A percentile compares a stretch with the other conserved stretches of the same genome.
phyloP scores from a whole-genome alignment of 2,797 vertebrate genomes.

The Chelidonichthys spinosus region DNA sequence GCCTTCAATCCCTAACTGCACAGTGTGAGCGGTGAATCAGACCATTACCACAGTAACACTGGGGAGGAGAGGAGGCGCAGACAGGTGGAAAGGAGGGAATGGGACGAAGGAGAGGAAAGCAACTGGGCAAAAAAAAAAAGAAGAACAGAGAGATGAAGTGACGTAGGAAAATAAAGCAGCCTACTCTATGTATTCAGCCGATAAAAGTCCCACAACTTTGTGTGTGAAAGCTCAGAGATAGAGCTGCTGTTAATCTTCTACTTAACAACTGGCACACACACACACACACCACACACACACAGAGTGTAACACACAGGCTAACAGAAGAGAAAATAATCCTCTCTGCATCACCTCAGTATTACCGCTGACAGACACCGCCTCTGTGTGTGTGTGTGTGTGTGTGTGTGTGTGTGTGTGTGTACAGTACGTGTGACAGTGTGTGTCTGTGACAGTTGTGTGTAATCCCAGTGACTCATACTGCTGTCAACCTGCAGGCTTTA shows the following conservation, averaged over 20 bases:
- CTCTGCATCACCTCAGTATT: slow-evolving; percentile 66
- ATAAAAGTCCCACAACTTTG: slow-evolving; percentile 38
- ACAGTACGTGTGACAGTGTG: slow-evolving; percentile 36
- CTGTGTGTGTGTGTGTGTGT: slow-evolving; percentile 46
- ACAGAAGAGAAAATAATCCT: slow-evolving; percentile 71
- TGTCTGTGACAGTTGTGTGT: slow-evolving; percentile 51
- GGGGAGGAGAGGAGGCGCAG: slow-evolving; percentile 19
- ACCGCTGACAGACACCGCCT: slow-evolving; percentile 57
- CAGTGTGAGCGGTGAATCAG: slow-evolving; percentile 53
- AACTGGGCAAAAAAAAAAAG: slow-evolving; percentile 2
- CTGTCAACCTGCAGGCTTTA: slow-evolving; percentile 60
- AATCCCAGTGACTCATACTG: slow-evolving; percentile 68
- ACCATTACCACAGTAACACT: slow-evolving; percentile 34
- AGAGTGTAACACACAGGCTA: slow-evolving; percentile 59
- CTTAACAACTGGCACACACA: slow-evolving; percentile 46
- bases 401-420: slow-evolving; percentile 29
- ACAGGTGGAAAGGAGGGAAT: slow-evolving; percentile 23
- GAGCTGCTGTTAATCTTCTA: slow-evolving; percentile 57
- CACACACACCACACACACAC: slow-evolving; percentile 14
- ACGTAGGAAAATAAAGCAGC: slow-evolving; percentile 7
- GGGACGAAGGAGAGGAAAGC: neutral
- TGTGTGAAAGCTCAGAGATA: slow-evolving; percentile 36
- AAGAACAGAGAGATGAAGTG: slow-evolving; percentile 1
- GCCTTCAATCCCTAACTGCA: slow-evolving; percentile 37
- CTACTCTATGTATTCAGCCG: slow-evolving; percentile 15